Evolutionary conservation across 2,113 vertebrate genomes (phyloP).

Genomic region (Tetrax tetrax): DNA sequence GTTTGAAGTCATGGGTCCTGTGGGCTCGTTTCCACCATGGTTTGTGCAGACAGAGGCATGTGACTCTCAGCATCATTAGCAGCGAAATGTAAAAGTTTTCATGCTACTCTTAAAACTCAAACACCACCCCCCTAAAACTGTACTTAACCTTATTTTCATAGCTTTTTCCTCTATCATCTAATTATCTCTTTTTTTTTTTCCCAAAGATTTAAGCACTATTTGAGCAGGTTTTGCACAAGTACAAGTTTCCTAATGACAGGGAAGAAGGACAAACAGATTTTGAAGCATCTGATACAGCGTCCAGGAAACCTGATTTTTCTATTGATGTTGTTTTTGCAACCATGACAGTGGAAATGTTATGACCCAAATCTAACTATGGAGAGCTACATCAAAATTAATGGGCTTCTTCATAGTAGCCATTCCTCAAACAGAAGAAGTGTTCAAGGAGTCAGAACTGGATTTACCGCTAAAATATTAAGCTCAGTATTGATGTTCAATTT

Average conservation of each 20-base stretch:
- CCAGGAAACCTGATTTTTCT: slow-evolving; percentile 3
- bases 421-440: slow-evolving; percentile 10
- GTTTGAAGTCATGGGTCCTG: slow-evolving; percentile 17
- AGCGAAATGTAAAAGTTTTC: not conserved
- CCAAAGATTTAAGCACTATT: not conserved
- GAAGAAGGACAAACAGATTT: not conserved
- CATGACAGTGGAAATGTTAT: not conserved
- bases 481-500: not conserved
- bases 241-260: not conserved
- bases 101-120: not conserved
- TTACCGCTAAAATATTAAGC: slow-evolving; percentile 51
- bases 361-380: slow-evolving; percentile 5
- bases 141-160: not conserved
- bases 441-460: slow-evolving; percentile 38
- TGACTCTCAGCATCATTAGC: not conserved
- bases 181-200: not conserved
- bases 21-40: not conserved
- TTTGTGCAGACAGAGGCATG: slow-evolving; percentile 33
- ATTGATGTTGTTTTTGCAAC: not conserved
- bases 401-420: not conserved
- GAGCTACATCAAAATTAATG: not conserved
- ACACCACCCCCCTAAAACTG: not conserved
- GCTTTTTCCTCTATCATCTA: not conserved
- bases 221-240: not conserved
- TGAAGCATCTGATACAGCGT: not conserved